phyloP scores from a whole-genome alignment of 2,888 invertebrate species.

The Ceriagrion tenellum region DNA sequence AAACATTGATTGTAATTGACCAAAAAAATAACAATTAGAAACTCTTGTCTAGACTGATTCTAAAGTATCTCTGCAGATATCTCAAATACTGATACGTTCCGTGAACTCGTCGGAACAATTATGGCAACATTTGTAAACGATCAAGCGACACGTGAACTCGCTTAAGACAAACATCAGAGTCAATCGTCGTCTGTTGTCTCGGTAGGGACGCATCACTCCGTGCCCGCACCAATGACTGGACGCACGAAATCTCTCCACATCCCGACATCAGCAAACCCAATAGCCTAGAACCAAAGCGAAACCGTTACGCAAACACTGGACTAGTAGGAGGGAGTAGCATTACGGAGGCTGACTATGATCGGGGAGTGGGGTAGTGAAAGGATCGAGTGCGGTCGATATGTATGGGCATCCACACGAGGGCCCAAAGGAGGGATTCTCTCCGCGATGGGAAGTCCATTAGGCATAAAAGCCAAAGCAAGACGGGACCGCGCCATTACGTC shows the following conservation, averaged over 20 bases:
- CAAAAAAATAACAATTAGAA: background rate
- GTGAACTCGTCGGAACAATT: background rate
- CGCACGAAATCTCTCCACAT: background rate
- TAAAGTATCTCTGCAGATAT: background rate
- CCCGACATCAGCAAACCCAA: background rate
- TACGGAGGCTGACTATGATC: background rate
- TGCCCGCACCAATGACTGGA: background rate
- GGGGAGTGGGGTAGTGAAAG: background rate
- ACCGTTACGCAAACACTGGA: background rate
- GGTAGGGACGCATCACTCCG: background rate
- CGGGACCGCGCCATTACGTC: conserved; percentile 52
- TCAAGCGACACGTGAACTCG: conserved; percentile 35
- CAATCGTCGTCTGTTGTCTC: conserved; percentile 9
- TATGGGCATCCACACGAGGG: background rate
- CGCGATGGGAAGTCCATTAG: conserved; percentile 45
- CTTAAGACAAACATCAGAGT: conserved; percentile 19
- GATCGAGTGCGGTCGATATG: background rate
- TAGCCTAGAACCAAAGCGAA: background rate
- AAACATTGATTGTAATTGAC: too few species aligned
- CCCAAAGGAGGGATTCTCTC: background rate
- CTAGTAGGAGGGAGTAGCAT: background rate
- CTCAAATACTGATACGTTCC: background rate
- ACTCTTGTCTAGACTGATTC: background rate
- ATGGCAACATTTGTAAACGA: background rate
- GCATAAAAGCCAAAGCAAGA: conserved; percentile 40